Evolutionary conservation across 2,113 vertebrate species (phyloP).

Genomic region (Blennius ocellaris): DNA sequence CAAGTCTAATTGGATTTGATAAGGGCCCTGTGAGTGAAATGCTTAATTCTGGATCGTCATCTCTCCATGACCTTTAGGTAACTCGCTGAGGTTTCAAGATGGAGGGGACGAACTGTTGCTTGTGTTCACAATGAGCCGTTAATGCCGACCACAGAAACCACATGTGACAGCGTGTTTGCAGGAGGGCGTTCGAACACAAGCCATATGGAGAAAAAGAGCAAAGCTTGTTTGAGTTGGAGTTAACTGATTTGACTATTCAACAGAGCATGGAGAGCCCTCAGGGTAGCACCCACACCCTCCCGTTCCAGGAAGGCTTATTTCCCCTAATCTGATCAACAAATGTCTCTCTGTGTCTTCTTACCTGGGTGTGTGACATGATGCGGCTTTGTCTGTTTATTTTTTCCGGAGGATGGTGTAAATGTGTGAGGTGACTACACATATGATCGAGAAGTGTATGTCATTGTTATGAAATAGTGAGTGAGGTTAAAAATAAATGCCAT

Average conservation of each 20-base stretch:
- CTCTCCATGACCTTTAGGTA: conserved; percentile 62
- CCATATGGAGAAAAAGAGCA: conserved; percentile 18
- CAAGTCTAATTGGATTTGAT: conserved; percentile 43
- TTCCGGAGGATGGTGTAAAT: not conserved
- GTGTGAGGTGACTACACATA: too few relatives aligned
- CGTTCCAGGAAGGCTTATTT: conserved; percentile 53
- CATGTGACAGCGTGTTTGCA: conserved; percentile 10
- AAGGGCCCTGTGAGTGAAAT: conserved; percentile 7
- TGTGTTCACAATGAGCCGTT: conserved; percentile 2
- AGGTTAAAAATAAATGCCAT: too few relatives aligned
- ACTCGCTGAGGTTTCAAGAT: conserved; percentile 27
- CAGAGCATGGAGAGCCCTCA: conserved; percentile 36
- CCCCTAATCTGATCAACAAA: conserved; percentile 66
- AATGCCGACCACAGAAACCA: conserved; percentile 21
- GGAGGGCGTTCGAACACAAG: conserved; percentile 11
- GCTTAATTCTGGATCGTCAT: conserved; percentile 23
- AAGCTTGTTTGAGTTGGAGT: conserved; percentile 53
- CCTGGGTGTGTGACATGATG: conserved; percentile 2
- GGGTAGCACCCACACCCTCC: conserved; percentile 49
- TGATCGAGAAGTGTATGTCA: not conserved
- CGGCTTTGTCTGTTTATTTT: conserved; percentile 1
- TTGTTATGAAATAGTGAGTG: too few relatives aligned
- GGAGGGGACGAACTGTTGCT: conserved; percentile 5
- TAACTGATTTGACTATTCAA: conserved; percentile 48
- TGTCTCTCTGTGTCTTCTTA: conserved; percentile 2